Conservation (phyloP, 2,797 vertebrate genomes). For the Malurus leucopterus region DNA sequence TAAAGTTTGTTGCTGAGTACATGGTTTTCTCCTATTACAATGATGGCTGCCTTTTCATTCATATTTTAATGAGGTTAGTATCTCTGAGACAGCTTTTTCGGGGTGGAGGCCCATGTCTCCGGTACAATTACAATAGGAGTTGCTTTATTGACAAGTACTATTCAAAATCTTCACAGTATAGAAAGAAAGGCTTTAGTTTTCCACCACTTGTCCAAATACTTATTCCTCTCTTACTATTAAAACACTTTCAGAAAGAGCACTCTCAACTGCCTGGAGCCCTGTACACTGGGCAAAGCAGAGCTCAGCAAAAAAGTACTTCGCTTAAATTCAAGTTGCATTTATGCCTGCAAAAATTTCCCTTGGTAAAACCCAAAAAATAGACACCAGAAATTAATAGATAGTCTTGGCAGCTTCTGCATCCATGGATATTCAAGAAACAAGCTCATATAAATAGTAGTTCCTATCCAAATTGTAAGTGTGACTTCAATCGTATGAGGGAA, state of each 20-base stretch:
- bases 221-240: conserved; percentile 58
- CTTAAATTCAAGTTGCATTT: conserved; percentile 6
- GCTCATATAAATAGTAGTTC: neutral
- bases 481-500: neutral
- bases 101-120: conserved; percentile 72
- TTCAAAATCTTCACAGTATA: conserved; percentile 82
- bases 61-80: conserved; percentile 91
- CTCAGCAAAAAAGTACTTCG: neutral
- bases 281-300: neutral
- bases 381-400: neutral
- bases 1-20: conserved; percentile 59
- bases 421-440: neutral
- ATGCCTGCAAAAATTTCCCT: neutral
- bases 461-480: neutral
- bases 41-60: conserved; percentile 85
- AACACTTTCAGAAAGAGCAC: conserved; percentile 52
- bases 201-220: conserved; percentile 64
- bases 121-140: conserved; percentile 82
- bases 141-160: conserved; percentile 89
- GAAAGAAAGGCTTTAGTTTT: conserved; percentile 86
- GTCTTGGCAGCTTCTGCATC: neutral
- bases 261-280: conserved; percentile 20
- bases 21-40: conserved; percentile 73
- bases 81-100: conserved; percentile 86
- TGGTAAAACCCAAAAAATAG: neutral